Evolutionary conservation across 2,113 vertebrate genomes (phyloP).

Genomic region (Rhabdomys dilectus): DNA sequence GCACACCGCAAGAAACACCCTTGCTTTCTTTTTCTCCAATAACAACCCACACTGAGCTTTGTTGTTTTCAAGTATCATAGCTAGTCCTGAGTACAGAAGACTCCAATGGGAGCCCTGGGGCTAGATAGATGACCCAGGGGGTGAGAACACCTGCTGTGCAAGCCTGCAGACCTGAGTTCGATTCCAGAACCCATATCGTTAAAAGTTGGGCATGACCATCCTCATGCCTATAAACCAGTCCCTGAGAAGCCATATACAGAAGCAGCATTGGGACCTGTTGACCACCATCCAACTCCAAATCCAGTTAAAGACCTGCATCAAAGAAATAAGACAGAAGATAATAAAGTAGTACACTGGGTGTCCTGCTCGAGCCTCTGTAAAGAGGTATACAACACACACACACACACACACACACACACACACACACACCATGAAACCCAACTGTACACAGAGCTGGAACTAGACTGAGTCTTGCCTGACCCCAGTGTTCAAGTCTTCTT

Average conservation of each 20-base stretch:
- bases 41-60: neutral
- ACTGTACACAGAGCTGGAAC: neutral
- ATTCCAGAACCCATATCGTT: no score
- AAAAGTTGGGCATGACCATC: neutral
- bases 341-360: neutral
- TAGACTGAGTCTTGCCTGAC: neutral
- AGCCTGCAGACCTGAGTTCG: neutral
- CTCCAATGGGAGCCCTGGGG: neutral
- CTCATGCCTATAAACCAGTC: neutral
- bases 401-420: neutral
- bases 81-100: neutral
- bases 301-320: neutral
- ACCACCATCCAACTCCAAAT: neutral
- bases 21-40: neutral
- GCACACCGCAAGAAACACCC: neutral
- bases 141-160: neutral
- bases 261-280: neutral
- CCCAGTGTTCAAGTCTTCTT: neutral
- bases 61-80: no score
- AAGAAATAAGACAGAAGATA: neutral
- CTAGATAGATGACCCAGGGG: neutral
- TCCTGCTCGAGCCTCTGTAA: neutral
- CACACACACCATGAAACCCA: neutral
- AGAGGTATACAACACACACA: neutral
- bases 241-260: neutral